Percentiles rank a stretch among this genome's conserved stretches.
Conservation (phyloP, 2,797 vertebrate species). For the Pyrocephalus nanus region DNA sequence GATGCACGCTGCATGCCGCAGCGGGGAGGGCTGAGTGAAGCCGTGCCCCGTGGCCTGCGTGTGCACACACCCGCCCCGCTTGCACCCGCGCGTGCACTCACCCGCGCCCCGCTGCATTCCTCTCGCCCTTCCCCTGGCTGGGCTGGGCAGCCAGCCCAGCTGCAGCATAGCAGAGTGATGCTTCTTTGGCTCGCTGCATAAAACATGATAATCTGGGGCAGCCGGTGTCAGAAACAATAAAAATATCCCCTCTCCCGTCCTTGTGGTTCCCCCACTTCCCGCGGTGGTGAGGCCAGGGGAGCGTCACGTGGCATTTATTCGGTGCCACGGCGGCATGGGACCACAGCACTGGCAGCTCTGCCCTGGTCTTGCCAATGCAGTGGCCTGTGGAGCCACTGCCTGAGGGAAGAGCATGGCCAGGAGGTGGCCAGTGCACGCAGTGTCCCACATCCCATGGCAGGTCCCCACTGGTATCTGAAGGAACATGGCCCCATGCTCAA, state of each 20-base stretch:
- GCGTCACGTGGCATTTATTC: not conserved
- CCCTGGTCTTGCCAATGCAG: not conserved
- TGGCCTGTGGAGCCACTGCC: not conserved
- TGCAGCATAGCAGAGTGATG: constrained; percentile 65
- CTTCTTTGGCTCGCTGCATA: constrained; percentile 28
- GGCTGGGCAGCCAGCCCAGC: constrained; percentile 52
- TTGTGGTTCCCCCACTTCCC: accelerated
- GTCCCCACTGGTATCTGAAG: accelerated
- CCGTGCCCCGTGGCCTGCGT: not conserved
- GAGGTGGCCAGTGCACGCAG: accelerated
- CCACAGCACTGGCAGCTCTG: not conserved
- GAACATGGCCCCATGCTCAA: accelerated
- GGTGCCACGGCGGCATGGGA: accelerated
- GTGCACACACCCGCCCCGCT: accelerated
- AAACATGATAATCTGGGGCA: constrained; percentile 60
- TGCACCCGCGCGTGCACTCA: not conserved
- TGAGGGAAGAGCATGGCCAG: accelerated
- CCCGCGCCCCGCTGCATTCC: not conserved
- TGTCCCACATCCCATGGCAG: accelerated
- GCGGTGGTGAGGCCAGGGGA: accelerated
- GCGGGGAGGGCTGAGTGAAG: not conserved
- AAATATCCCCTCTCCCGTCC: constrained; percentile 31
- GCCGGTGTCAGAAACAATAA: constrained; percentile 59
- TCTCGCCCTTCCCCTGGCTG: not conserved
- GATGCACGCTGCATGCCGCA: not conserved